Evolutionary conservation across 2,888 invertebrate species (phyloP), one percentile per base, ranked within the genome.

Genomic region (Tenodera sinensis): DNA sequence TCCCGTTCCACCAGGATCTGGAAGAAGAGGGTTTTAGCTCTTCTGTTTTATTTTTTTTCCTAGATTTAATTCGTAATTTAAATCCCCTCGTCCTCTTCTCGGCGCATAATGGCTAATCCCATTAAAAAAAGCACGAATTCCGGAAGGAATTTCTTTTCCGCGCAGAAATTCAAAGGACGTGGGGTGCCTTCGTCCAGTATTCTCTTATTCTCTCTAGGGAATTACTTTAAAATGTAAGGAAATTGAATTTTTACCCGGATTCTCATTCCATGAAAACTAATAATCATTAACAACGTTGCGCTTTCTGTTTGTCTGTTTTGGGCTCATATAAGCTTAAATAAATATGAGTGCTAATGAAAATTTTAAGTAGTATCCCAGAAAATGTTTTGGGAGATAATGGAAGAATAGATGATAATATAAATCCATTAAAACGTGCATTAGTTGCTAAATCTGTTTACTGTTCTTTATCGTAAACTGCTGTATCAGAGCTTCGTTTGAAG

Each of bases 51-150:
- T 27, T 87, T 34, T n/a, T 82, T 82, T 82, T 25, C 14, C 47
- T 83, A n/a, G 83, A 87, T 83, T 87, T 87, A 87, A 87, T 87
- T 87, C 71, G 87, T 34, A 87, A 83, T 83, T 71, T 71, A 71
- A 71, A 71, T 71, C 54, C 54, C 15, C 54, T 71, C 54, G 54
- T 71, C 20, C 54, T 71, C 25, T 71, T 71, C 54, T 2, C 20
- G 14, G 54, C 54, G 25, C 54, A 71, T 71, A 71, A 71, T 71
- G 54, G 54, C 54, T 71, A 71, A 71, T 71, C 54, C 54, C 54
- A 71, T 71, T 71, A 71, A 71, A 71, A 71, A 71, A 71, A 71
- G 54, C 20, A 71, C 54, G 54, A 71, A 71, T 71, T 71, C 54
- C 54, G 54, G 54, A 71, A 71, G 54, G 20, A 71, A 71, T 71